Base-by-base conservation (phyloP, 2,797 vertebrate genomes). In the Lepilemur septentrionalis region DNA sequence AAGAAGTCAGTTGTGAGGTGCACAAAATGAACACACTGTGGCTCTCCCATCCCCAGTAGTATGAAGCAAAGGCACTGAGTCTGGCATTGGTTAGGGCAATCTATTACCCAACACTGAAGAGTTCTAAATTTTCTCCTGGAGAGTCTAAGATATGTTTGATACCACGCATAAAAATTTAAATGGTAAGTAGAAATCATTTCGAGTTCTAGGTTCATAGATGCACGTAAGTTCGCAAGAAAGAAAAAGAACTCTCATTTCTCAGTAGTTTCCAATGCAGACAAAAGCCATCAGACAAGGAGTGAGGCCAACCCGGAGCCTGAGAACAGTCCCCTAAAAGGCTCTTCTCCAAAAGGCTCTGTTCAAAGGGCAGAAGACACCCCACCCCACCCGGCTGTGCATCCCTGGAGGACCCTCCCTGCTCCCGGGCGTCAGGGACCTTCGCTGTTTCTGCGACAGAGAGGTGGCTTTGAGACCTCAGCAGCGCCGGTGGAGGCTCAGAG, bases 1-100 rank as follows among this genome's bases (percentile, higher is more conserved):
- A 75, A 89, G 86, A 91, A 95, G 92, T 96, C 79, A 87, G 96
- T 72, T 97, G 70, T 1, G 93, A 90, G 94, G 97, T 86, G 95
- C 97, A 63, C 87, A 63, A 83, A 89, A 83, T 95, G 94, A 95
- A 95, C 94, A 80, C 90, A 52, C 89, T 59, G 95, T 96, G 73
- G 95, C 89, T 65, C 91, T 91, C 86, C 81, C 96, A 96, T 94
- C 78, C 82, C 90, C 96, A 92, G 97, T 55, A 96, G 97, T 67
- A 95, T 0, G 87, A 95, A 97, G 95, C 92, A 76, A 89, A 96
- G 96, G 81, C 72, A 50, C 4, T n/a, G 52, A 61, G 97, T 43
- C 76, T 2, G 97, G 98, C 95, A 91, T 97, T 80, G 88, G 87
- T 6, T 88, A 83, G 88, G 97, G 79, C 32, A 0, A 78, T 55